phyloP scores from a whole-genome alignment of 2,113 vertebrate genomes.

The Gymnarchus niloticus region DNA sequence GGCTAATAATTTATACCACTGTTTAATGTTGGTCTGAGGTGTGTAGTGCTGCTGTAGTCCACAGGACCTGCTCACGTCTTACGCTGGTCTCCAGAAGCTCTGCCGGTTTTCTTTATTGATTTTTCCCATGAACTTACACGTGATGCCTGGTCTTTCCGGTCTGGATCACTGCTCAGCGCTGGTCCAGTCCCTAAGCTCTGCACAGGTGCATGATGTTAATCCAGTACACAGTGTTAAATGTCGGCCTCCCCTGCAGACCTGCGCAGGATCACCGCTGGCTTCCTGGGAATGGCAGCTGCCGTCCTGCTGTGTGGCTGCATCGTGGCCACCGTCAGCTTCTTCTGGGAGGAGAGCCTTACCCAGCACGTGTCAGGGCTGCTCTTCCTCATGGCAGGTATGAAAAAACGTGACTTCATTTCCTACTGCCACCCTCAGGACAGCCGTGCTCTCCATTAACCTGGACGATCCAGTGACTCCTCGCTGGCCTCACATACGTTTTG shows the following conservation, averaged over 20 bases:
- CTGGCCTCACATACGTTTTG: too few relatives aligned
- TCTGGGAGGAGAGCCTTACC: conserved; percentile 79
- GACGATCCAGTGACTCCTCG: not conserved
- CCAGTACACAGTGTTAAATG: not conserved
- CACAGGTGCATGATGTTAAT: not conserved
- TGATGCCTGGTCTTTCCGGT: not conserved
- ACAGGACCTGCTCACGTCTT: not conserved
- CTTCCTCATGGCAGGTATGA: conserved; percentile 79
- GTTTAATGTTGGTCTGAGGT: not conserved
- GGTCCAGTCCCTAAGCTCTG: not conserved
- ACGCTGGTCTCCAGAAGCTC: not conserved
- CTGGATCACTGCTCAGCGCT: not conserved
- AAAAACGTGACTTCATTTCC: not conserved
- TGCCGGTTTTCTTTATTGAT: not conserved
- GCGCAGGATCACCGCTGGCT: conserved; percentile 69
- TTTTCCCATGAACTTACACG: not conserved
- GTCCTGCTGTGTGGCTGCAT: conserved; percentile 73
- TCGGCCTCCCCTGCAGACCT: conserved; percentile 54
- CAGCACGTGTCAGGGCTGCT: conserved; percentile 74
- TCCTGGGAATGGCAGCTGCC: conserved; percentile 74
- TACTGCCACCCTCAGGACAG: not conserved
- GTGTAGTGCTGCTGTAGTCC: not conserved
- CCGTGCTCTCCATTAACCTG: not conserved
- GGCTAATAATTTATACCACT: not conserved
- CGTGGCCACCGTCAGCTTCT: conserved; percentile 69